A percentile compares a stretch with the other conserved stretches of the same genome.
Conservation (phyloP, 2,113 vertebrate genomes). For the Pelmatolapia mariae region DNA sequence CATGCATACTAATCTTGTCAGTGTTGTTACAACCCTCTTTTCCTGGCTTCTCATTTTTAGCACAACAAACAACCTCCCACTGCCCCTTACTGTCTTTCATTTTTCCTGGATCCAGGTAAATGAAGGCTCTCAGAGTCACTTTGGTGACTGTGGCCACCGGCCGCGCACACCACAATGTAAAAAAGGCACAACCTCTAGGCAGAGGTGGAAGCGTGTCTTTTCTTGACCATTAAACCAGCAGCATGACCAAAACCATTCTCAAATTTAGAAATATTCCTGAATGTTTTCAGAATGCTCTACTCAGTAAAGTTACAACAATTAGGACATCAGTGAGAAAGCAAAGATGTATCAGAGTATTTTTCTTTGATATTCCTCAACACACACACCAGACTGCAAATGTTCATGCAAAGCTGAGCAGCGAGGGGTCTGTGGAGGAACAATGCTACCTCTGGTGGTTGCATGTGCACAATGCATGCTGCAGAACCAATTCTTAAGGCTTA, state of each 20-base stretch:
- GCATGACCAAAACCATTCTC: background rate
- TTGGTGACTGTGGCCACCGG: background rate
- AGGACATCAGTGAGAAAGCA: background rate
- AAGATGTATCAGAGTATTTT: background rate
- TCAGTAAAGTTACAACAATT: background rate
- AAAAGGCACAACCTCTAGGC: background rate
- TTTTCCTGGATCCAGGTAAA: slow-evolving; percentile 48
- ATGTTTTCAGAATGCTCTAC: background rate
- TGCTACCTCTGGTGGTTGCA: slow-evolving; percentile 49
- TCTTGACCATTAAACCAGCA: background rate
- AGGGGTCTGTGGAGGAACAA: background rate
- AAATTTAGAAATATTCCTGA: background rate
- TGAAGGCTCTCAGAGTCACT: slow-evolving; percentile 16
- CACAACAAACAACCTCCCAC: background rate
- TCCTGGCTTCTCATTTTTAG: background rate
- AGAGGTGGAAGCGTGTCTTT: background rate
- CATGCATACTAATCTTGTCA: background rate
- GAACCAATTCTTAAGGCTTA: background rate
- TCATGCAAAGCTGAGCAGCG: background rate
- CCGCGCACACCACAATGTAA: background rate
- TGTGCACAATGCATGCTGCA: slow-evolving; percentile 15
- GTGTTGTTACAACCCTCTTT: background rate
- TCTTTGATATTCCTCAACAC: background rate
- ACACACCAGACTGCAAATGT: background rate
- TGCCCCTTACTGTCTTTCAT: background rate